Percentiles rank a stretch among this genome's conserved stretches.
These are phyloP conservation scores for Erythrocebus patas DNA, from an alignment of 2,113 vertebrate species.

Conservation along the genomic window DNA sequence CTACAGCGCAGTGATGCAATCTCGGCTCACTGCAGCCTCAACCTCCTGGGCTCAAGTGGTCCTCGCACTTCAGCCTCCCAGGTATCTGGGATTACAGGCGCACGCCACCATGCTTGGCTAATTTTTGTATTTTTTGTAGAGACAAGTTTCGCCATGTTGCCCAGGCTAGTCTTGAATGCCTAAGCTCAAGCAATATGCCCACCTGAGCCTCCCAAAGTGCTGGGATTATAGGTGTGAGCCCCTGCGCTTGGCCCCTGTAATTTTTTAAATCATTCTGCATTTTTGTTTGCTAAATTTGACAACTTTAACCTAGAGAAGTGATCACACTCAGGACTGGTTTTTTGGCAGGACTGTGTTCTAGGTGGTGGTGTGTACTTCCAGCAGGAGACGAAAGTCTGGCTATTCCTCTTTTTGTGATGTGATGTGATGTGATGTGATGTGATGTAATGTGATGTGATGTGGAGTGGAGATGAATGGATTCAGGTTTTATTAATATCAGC, in stretches of 20 bases:
- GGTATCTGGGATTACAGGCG: neutral
- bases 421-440: neutral
- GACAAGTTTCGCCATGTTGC: neutral
- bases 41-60: neutral
- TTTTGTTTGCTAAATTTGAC: slow-evolving; percentile 4
- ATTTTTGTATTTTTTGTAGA: neutral
- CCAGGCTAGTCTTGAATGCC: neutral
- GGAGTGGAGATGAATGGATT: neutral
- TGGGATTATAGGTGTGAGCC: neutral
- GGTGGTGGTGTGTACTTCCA: neutral
- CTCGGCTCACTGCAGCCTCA: neutral
- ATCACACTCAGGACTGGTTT: neutral
- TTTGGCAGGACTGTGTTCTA: neutral
- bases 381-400: neutral
- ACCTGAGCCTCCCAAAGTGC: neutral
- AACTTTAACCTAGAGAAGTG: neutral
- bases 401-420: neutral
- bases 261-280: neutral
- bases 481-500: neutral
- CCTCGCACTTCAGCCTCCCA: neutral
- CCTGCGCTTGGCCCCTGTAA: neutral
- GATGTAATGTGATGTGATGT: neutral
- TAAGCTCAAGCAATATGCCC: neutral
- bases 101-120: neutral
- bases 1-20: neutral